Percentiles rank a stretch among this genome's conserved stretches.
These are phyloP conservation scores for Goniozus legneri DNA, from an alignment of 1,140 invertebrate species.

Conservation along the genomic window DNA sequence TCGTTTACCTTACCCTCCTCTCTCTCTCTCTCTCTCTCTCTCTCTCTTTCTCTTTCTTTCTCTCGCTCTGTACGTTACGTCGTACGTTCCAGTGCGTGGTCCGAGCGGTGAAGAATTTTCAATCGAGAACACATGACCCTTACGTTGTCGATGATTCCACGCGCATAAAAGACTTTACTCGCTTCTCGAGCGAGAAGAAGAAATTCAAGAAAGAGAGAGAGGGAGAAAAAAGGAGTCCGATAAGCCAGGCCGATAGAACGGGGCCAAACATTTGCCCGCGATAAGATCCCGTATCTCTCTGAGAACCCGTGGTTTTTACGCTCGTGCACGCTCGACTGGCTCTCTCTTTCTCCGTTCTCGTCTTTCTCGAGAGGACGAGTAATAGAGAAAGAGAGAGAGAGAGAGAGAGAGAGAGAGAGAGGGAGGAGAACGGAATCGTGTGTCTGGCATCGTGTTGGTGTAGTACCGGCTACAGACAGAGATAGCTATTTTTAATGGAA, in stretches of 20 bases:
- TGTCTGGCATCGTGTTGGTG: conserved; percentile 10
- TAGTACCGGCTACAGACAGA: conserved; percentile 37
- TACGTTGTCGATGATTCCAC: too few relatives aligned
- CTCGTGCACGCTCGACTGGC: conserved; percentile 19
- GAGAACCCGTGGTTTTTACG: conserved; percentile 43
- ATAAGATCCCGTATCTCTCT: conserved; percentile 50
- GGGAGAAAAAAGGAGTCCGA: conserved; percentile 22
- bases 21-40: not conserved
- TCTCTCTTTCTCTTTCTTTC: not conserved
- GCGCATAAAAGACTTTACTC: not conserved
- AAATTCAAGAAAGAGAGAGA: too few relatives aligned
- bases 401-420: not conserved
- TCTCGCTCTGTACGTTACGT: not conserved
- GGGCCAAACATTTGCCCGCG: conserved; percentile 46
- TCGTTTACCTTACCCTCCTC: conserved; percentile 2
- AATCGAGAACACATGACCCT: too few relatives aligned
- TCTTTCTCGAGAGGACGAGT: conserved; percentile 1
- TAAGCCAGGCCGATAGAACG: conserved; percentile 39
- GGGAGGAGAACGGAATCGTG: conserved; percentile 16
- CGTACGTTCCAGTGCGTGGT: too few relatives aligned
- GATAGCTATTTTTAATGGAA: conserved; percentile 50
- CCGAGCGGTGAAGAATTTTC: too few relatives aligned
- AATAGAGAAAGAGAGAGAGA: not conserved
- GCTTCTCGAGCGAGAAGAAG: conserved; percentile 1
- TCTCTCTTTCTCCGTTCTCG: conserved; percentile 12